phyloP scores from a whole-genome alignment of 2,113 vertebrate genomes.

The Turnix velox region DNA sequence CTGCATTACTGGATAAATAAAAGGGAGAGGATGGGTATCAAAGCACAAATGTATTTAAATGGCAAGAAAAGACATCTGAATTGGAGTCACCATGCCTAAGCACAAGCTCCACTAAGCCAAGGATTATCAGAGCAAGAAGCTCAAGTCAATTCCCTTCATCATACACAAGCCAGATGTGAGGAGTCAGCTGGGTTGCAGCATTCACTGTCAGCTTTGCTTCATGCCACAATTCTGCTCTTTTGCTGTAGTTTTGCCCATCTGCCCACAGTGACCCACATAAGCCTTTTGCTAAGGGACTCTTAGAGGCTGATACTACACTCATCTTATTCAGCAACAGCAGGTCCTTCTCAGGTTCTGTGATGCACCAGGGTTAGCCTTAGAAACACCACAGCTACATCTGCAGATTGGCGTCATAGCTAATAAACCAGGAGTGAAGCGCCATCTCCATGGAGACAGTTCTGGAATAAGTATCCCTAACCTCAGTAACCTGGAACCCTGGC shows the following conservation, averaged over 20 bases:
- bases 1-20: background rate
- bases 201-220: background rate
- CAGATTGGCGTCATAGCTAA: background rate
- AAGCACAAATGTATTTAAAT: background rate
- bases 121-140: background rate
- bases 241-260: rapidly evolving
- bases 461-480: background rate
- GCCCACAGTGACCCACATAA: background rate
- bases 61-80: rapidly evolving
- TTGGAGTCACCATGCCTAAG: rapidly evolving
- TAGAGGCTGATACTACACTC: background rate
- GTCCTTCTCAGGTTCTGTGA: background rate
- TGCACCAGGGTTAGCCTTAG: background rate
- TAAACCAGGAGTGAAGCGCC: rapidly evolving
- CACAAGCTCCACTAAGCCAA: background rate
- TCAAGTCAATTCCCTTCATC: background rate
- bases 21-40: background rate
- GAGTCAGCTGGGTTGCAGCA: background rate
- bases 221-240: background rate
- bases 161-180: rapidly evolving
- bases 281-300: background rate
- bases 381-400: background rate
- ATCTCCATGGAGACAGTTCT: background rate
- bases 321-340: background rate
- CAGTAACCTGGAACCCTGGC: background rate